These are phyloP conservation scores for Dryadula phaetusa DNA, from an alignment of 2,888 invertebrate genomes.

Conservation along the genomic window DNA sequence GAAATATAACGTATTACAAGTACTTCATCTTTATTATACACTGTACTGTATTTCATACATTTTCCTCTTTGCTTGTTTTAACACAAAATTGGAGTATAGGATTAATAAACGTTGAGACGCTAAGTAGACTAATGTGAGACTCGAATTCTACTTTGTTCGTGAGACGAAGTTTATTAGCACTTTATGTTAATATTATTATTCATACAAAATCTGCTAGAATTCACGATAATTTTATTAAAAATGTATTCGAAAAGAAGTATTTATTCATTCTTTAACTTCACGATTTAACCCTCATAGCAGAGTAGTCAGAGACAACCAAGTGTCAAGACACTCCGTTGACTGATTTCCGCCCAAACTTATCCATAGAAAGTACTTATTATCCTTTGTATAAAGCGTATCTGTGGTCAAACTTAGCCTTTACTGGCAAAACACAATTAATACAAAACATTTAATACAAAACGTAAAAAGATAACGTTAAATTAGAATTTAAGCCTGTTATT, in stretches of 20 bases:
- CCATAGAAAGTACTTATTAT: too few species aligned
- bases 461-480: too few species aligned
- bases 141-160: conserved; percentile 1
- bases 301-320: too few species aligned
- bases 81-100: conserved; percentile 5
- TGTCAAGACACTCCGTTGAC: too few species aligned
- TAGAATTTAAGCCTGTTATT: too few species aligned
- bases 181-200: conserved; percentile 7
- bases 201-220: neutral
- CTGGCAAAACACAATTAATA: too few species aligned
- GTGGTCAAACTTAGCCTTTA: too few species aligned
- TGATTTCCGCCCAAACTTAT: too few species aligned
- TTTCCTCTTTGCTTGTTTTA: conserved; percentile 1
- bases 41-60: neutral
- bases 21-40: conserved; percentile 2
- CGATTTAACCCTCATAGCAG: too few species aligned
- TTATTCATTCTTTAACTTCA: too few species aligned
- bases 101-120: conserved; percentile 11
- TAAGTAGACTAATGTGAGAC: conserved; percentile 15
- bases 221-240: neutral
- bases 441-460: too few species aligned
- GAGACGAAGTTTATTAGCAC: conserved; percentile 7
- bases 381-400: too few species aligned
- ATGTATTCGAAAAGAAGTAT: neutral
- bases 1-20: conserved; percentile 5